Conservation (phyloP, 2,113 vertebrate genomes). For the Microcebus griseorufus region DNA sequence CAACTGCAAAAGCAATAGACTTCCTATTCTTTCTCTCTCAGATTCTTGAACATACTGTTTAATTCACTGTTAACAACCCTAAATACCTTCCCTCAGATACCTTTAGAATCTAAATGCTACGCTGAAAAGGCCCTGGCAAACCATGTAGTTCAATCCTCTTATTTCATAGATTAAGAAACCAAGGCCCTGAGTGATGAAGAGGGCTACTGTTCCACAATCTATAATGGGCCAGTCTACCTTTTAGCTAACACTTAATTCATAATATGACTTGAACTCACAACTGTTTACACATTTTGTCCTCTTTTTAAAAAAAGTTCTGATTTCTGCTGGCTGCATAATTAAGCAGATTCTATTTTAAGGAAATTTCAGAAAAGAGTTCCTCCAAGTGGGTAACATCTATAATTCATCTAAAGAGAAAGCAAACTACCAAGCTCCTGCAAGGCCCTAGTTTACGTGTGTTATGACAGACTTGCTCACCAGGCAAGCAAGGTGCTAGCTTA, state of each 20-base stretch:
- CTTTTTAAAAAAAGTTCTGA: neutral
- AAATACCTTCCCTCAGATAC: neutral
- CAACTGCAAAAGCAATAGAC: neutral
- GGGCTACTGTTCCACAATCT: neutral
- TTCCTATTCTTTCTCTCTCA: neutral
- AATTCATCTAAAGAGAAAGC: neutral
- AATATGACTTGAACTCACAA: neutral
- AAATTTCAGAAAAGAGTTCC: neutral
- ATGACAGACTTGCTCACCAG: neutral
- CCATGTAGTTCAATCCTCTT: neutral
- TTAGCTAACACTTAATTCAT: neutral
- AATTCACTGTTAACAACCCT: neutral
- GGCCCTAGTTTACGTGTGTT: neutral
- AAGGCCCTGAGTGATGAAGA: neutral
- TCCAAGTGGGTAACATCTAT: neutral
- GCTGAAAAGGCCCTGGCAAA: neutral
- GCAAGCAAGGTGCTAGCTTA: neutral
- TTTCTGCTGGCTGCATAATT: neutral
- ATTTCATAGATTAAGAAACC: neutral
- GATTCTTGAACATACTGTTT: neutral
- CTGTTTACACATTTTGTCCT: neutral
- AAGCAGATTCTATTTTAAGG: neutral
- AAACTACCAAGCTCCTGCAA: neutral
- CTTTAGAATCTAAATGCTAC: neutral
- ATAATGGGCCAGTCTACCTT: neutral